A percentile compares a stretch with the other conserved stretches of the same genome.
These are phyloP conservation scores for Myiozetetes cayanensis DNA, from an alignment of 2,113 vertebrate genomes.

Conservation along the genomic window DNA sequence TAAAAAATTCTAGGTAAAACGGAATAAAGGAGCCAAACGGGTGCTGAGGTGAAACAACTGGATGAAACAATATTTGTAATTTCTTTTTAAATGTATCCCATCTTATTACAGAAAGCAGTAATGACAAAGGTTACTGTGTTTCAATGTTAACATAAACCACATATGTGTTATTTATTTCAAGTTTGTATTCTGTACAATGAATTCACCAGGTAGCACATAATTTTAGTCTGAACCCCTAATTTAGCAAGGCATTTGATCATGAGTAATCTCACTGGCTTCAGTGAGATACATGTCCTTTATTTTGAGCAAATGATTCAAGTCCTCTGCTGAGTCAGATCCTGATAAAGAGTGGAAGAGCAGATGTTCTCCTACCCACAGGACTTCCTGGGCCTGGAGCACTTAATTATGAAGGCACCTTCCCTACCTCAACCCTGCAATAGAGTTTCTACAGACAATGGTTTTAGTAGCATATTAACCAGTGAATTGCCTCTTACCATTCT, in stretches of 20 bases:
- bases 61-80: background rate
- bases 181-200: background rate
- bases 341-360: background rate
- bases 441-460: background rate
- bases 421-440: background rate
- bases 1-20: background rate
- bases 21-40: background rate
- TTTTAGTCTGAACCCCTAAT: background rate
- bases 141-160: background rate
- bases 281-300: background rate
- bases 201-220: background rate
- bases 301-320: background rate
- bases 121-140: background rate
- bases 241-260: background rate
- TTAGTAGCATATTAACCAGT: background rate
- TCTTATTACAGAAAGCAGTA: background rate
- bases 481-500: constrained; percentile 85
- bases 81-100: background rate
- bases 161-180: background rate
- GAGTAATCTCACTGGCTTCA: background rate
- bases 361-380: background rate
- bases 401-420: background rate
- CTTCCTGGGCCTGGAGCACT: background rate
- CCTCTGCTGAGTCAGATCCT: constrained; percentile 24
- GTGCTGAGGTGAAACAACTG: background rate